phyloP scores from a whole-genome alignment of 2,797 vertebrate genomes.

The Acridotheres tristis region DNA sequence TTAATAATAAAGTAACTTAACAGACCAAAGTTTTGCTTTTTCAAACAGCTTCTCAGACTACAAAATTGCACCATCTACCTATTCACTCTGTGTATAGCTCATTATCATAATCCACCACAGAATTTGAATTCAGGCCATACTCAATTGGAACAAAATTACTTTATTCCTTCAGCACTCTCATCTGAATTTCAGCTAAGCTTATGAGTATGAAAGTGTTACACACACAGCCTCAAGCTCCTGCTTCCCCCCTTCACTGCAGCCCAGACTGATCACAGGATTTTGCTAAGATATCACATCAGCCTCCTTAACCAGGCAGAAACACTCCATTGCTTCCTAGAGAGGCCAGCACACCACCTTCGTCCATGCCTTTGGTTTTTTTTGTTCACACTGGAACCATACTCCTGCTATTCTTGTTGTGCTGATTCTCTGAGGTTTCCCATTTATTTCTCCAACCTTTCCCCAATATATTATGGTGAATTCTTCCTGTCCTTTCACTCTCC shows the following conservation, averaged over 20 bases:
- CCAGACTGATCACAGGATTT: not conserved
- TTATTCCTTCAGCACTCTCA: not conserved
- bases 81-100: not conserved
- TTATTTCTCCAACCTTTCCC: not conserved
- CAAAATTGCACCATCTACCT: not conserved
- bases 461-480: not conserved
- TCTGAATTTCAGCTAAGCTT: not conserved
- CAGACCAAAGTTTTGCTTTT: not conserved
- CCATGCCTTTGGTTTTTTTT: not conserved
- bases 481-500: not conserved
- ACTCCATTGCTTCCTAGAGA: not conserved
- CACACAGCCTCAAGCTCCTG: not conserved
- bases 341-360: not conserved
- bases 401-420: not conserved
- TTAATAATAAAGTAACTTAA: not conserved
- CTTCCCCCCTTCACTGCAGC: not conserved
- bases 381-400: not conserved
- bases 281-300: not conserved
- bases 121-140: not conserved
- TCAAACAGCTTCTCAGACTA: not conserved
- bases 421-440: not conserved
- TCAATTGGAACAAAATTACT: not conserved
- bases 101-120: not conserved
- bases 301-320: not conserved
- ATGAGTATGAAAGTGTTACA: not conserved